Base-by-base conservation (phyloP, 2,113 vertebrate species). In the Passer domesticus region DNA sequence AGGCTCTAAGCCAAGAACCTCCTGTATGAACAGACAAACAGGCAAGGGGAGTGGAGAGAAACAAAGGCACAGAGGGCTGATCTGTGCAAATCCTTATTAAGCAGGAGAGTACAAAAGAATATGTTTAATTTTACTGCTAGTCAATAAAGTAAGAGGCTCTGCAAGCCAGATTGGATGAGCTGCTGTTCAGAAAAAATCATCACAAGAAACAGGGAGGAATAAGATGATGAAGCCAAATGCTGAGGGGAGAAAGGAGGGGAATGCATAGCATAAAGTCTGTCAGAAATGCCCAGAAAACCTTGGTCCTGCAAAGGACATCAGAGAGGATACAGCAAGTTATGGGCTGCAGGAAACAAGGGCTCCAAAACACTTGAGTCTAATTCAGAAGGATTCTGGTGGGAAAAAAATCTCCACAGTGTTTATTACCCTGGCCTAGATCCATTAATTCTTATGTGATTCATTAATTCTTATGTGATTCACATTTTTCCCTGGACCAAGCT, bases 21-120 rank as follows among this genome's bases (percentile, higher is more conserved):
- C 13, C 24, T 74, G 47, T 94, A 86, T 86, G 85, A 96, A 84
- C 64, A 95, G 79, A 44, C 8, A 86, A 83, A 43, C 31, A 78
- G 87, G 47, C 79, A 77, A 78, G 47, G 47, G 55, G 43, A 55
- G 37, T 17, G 68, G 66, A 88, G 75, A 94, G 87, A 83, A 94
- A 75, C 87, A 88, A 56, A 90, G 67, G 90, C 84, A 74, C 72
- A 76, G 90, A 75, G 30, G 67, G 78, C 78, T 90, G 90, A 92
- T 69, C 70, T 93, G 79, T 4, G 2, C 78, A 95, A 95, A 90
- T 91, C 75, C 92, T 68, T 67, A 89, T 86, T 93, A 95, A 94
- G 49, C 64, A 86, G 85, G 60, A 89, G 92, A 89, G 88, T 80
- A 94, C 90, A 88, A 83, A 92, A 80, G 75, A 91, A 78, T 60